A percentile compares a stretch with the other conserved stretches of the same genome.
Evolutionary conservation across 2,113 vertebrate species (phyloP).

Genomic region (Rhinolophus ferrumequinum): DNA sequence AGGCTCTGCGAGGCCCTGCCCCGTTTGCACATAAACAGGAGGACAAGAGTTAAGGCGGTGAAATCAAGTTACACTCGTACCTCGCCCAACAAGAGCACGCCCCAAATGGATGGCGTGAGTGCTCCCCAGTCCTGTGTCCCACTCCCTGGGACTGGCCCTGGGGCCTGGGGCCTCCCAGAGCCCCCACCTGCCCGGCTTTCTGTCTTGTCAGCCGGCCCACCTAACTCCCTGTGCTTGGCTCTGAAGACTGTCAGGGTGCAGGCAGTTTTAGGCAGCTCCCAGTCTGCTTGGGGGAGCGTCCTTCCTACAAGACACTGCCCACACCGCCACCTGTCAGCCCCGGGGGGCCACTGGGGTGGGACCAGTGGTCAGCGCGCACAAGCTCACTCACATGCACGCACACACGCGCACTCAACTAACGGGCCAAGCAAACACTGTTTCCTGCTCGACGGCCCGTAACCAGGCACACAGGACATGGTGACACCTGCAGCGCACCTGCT

Average conservation of each 20-base stretch:
- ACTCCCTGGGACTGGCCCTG: not conserved
- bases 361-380: accelerated
- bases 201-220: not conserved
- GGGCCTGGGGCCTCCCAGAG: not conserved
- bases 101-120: accelerated
- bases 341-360: not conserved
- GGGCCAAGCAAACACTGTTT: too few species aligned
- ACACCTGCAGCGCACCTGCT: accelerated
- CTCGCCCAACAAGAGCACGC: too few species aligned
- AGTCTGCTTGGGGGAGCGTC: accelerated
- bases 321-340: not conserved
- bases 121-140: too few species aligned
- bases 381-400: not conserved
- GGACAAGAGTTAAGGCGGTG: not conserved
- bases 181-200: not conserved
- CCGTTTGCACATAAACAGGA: accelerated
- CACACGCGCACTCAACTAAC: too few species aligned
- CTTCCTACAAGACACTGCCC: not conserved
- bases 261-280: not conserved
- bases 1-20: not conserved
- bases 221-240: accelerated
- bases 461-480: accelerated
- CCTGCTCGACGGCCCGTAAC: not conserved
- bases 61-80: accelerated
- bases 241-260: accelerated